phyloP scores from a whole-genome alignment of 2,888 invertebrate species.

The Subacronicta megacephala region DNA sequence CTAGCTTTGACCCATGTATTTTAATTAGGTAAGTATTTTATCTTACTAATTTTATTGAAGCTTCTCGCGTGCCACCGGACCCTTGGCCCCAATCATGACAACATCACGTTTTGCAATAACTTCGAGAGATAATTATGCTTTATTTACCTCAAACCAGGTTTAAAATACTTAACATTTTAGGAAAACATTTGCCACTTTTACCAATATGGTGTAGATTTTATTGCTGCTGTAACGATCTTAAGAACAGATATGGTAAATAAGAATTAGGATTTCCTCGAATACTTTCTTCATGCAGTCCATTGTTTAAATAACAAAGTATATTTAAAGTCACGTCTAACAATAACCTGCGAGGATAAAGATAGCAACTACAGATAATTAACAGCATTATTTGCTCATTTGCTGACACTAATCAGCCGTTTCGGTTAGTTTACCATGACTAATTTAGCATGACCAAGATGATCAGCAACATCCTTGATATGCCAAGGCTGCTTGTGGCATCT shows the following conservation, averaged over 20 bases:
- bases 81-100: constrained; percentile 30
- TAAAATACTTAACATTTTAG: too few species aligned
- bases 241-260: too few species aligned
- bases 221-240: too few species aligned
- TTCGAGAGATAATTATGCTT: constrained; percentile 10
- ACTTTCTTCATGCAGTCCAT: neutral
- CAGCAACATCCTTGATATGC: constrained; percentile 6
- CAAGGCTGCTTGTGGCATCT: too few species aligned
- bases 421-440: constrained; percentile 16
- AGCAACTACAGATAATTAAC: constrained; percentile 12
- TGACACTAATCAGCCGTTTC: constrained; percentile 13
- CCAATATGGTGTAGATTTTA: too few species aligned
- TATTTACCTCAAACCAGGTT: constrained; percentile 1
- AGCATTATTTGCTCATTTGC: constrained; percentile 13
- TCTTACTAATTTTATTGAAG: constrained; percentile 21
- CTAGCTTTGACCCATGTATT: constrained; percentile 9
- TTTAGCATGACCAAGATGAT: constrained; percentile 7
- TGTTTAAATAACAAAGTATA: too few species aligned
- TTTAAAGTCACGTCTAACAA: constrained; percentile 14
- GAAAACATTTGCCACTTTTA: too few species aligned
- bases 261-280: too few species aligned
- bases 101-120: constrained; percentile 35
- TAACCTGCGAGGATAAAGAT: constrained; percentile 19
- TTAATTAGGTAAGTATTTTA: constrained; percentile 22
- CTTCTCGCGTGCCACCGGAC: constrained; percentile 30